Conservation (phyloP, 1,140 invertebrate genomes). For the Megalonaias nervosa region DNA sequence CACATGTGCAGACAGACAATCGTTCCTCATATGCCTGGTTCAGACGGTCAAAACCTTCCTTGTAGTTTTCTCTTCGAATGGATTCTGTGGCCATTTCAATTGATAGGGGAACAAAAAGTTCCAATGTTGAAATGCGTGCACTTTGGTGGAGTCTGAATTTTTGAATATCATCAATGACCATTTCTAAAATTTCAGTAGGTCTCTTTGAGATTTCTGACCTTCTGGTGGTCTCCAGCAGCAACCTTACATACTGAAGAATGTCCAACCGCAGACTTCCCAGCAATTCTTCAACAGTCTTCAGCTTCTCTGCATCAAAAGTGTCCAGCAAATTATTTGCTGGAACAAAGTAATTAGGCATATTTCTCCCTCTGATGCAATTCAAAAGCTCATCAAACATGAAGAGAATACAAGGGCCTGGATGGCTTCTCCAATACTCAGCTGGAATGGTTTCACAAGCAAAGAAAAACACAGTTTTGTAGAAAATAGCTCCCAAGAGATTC, state of each 20-base stretch:
- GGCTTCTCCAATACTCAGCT: conserved; percentile 9
- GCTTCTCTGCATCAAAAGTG: background rate
- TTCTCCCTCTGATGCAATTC: background rate
- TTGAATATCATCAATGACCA: conserved; percentile 4
- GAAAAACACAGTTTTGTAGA: conserved; percentile 14
- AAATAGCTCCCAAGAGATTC: background rate
- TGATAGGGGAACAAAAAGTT: conserved; percentile 16
- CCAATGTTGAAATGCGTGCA: conserved; percentile 3
- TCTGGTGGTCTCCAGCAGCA: background rate
- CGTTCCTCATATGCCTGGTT: conserved; percentile 17
- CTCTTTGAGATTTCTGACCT: background rate
- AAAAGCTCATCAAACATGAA: conserved; percentile 18
- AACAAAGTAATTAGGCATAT: conserved; percentile 24
- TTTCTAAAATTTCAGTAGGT: background rate
- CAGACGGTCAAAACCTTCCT: conserved; percentile 7
- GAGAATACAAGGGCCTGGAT: conserved; percentile 3
- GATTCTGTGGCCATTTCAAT: conserved; percentile 9
- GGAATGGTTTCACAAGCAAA: conserved; percentile 25
- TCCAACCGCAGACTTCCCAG: conserved; percentile 3
- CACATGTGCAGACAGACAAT: conserved; percentile 20
- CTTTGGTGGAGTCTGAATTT: background rate
- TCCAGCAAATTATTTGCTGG: conserved; percentile 18
- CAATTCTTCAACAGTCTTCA: conserved; percentile 1
- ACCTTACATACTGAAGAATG: conserved; percentile 4
- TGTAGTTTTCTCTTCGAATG: conserved; percentile 1